Evolutionary conservation across 1,140 invertebrate genomes (phyloP), one percentile per base, ranked within the genome.

Genomic region (Macrostomum lignano): DNA sequence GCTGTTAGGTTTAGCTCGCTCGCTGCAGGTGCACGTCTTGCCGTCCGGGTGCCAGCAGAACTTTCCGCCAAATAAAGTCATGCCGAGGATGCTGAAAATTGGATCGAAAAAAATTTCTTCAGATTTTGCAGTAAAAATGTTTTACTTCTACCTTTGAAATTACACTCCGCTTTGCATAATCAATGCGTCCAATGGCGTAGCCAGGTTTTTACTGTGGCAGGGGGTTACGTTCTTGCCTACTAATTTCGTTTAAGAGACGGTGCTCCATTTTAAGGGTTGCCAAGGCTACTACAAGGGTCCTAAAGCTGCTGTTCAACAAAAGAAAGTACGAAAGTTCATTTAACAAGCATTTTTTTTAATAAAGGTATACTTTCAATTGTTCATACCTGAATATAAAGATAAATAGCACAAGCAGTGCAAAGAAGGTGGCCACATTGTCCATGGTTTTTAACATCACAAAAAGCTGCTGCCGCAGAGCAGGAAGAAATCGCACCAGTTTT

Each of bases 311-410:
- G n/a, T n/a, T n/a, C n/a, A n/a, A n/a, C n/a, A n/a, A n/a, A n/a
- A n/a, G n/a, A n/a, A n/a, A n/a, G n/a, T n/a, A n/a, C n/a, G n/a
- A n/a, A n/a, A n/a, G n/a, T n/a, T n/a, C n/a, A n/a, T n/a, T n/a
- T n/a, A n/a, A n/a, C n/a, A n/a, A n/a, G n/a, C n/a, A 24, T 24
- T 24, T 24, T 24, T 24, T 9, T 24, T 9, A 9, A 24, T 10
- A 6, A 15, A 30, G 11, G 9, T 33, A n/a, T n/a, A 10, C 10
- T 33, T 25, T 10, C 13, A 3, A n/a, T 5, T 29, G 7, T 25
- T n/a, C 68, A 70, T 72, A 94, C 86, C 86, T 96, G 71, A 98
- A 98, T 61, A 98, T 96, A 63, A 98, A 98, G 53, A 98, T 96
- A 61, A 98, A 96, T 25, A 98, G 68, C 42, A 96, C 73, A 39